Base-by-base conservation (phyloP, 2,797 vertebrate species). In the Sylvilagus floridanus region DNA sequence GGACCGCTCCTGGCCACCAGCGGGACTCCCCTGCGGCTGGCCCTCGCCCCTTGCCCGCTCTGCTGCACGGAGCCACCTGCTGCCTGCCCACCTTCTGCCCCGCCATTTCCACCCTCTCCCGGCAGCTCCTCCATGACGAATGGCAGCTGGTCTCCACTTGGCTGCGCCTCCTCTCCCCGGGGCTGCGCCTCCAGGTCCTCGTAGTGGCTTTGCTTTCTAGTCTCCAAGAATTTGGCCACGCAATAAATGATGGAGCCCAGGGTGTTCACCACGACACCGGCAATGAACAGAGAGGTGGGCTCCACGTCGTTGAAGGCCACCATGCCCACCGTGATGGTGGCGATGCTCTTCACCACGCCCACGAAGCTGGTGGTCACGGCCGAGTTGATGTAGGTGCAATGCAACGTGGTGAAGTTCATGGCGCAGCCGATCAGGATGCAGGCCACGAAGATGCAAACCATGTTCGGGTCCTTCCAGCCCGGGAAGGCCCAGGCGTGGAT, bases 321-420 rank as follows among this genome's bases (percentile, higher is more conserved):
- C 99, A 99, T 99, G 86, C 99, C 99, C 26, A 99, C 99, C 0
- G 99, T 99, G 98, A 99, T 99, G 95, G 99, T 99, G 95, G 99
- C 99, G 47, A 99, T 99, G 98, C 99, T 99, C 98, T 99, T 99
- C 95, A 99, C 99, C 97, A 99, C 99, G 19, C 99, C 99, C 4
- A 99, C 99, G 1, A 99, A 99, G 98, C 99, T 99, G 97, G 99
- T 99, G 98, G 99, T 99, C 98, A 99, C 99, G 0, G 99, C 99
- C 0, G 99, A 99, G 98, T 99, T 99, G 98, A 99, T 99, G 98
- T 99, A 99, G 94, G 99, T 99, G 97, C 99, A 99, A 97, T 99
- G 99, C 72, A 99, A 98, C 7, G 99, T 99, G 97, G 99, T 99
- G 98, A 99, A 99, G 98, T 99, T 99, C 99, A 99, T 99, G 97